Evolutionary conservation across 2,113 vertebrate species (phyloP).

Genomic region (Gulo gulo): DNA sequence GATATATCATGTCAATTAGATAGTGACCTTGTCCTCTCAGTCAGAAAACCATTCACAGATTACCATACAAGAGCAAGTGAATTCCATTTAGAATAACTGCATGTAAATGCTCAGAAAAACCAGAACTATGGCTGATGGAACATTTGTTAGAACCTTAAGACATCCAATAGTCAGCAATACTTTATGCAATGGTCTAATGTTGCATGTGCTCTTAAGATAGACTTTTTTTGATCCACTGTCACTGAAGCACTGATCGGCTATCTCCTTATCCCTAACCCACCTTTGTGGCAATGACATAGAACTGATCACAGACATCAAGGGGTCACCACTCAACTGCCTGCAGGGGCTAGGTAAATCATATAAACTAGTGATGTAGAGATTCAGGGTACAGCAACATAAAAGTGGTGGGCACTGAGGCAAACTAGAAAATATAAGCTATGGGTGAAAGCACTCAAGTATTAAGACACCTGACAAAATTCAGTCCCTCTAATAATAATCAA

Average conservation of each 20-base stretch:
- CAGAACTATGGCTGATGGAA: neutral
- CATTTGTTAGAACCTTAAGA: neutral
- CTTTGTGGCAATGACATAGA: neutral
- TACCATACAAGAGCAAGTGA: neutral
- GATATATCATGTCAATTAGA: neutral
- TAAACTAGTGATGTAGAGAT: neutral
- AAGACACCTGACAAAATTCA: neutral
- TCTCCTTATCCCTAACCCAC: neutral
- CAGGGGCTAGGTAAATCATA: neutral
- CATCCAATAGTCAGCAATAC: neutral
- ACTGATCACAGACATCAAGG: neutral
- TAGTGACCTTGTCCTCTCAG: neutral
- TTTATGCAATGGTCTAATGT: neutral
- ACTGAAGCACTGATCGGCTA: neutral
- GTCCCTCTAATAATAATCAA: neutral
- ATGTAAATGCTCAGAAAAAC: neutral
- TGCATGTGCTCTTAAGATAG: neutral
- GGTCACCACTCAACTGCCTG: neutral
- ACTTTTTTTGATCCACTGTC: neutral
- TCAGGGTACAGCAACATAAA: neutral
- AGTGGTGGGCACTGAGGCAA: neutral
- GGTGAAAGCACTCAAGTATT: constrained; percentile 19
- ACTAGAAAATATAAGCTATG: neutral
- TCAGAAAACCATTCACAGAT: neutral
- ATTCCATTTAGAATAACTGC: neutral